Base-by-base conservation (phyloP, 2,888 invertebrate species). In the Sarcophaga caerulescens region DNA sequence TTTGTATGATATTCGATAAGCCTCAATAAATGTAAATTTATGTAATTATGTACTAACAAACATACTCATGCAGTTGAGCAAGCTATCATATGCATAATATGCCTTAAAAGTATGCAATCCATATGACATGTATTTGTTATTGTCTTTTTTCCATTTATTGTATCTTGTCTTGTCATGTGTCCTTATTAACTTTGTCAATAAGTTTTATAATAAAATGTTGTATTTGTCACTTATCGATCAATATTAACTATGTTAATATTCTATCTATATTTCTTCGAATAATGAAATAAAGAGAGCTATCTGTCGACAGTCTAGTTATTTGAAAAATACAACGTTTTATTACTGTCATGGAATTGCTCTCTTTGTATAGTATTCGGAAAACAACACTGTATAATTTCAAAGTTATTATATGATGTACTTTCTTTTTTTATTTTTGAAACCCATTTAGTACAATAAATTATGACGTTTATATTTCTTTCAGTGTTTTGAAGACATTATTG, bases 301-400 rank as follows among this genome's bases (percentile, higher is more conserved):
- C 98, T 98, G 98, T 98, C 97, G 98, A 98, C 98, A 98, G 98
- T 98, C 97, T 96, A 96, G 97, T 95, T 94, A 87, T 81, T 87
- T 85, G 5, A 89, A 94, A 57, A 35, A 45, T n/a, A 45, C 73
- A 60, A 71, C 45, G 35, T 76, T 94, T 94, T 96, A 96, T 96
- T 96, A 98, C 98, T 98, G 98, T 98, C 98, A 98, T 98, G 98
- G 98, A 98, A 97, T 98, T 98, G 98, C 98, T 98, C 98, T 98
- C 98, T 98, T 98, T 98, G 98, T 97, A 96, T 97, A 96, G 96
- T 96, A 95, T 95, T 96, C 95, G 94, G 94, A 94, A 93, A 93
- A 93, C 96, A 92, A 90, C 95, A 84, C 35, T 35, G 35, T 35
- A 35, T 10, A 35, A 10, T 35, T 35, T 35, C 35, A 35, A 35